Conservation (phyloP, 2,113 vertebrate genomes). For the Gambusia holbrooki region DNA sequence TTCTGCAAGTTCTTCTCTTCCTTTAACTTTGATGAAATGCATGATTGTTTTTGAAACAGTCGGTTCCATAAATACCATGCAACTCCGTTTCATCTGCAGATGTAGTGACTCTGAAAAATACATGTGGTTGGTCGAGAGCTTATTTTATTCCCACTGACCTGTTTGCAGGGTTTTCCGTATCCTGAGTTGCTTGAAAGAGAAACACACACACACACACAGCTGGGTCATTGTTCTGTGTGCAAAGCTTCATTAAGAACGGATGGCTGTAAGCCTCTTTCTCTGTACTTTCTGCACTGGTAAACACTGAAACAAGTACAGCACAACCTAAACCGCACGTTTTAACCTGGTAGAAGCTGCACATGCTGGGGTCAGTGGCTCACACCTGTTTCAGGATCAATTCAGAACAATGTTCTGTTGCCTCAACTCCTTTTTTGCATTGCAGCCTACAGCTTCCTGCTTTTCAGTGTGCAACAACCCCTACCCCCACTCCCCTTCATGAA, state of each 20-base stretch:
- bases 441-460: not conserved
- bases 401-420: not conserved
- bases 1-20: slow-evolving; percentile 32
- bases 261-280: slow-evolving; percentile 71
- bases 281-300: slow-evolving; percentile 46
- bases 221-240: slow-evolving; percentile 66
- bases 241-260: slow-evolving; percentile 67
- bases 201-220: slow-evolving; percentile 61
- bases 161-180: slow-evolving; percentile 31
- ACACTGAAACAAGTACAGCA: slow-evolving; percentile 25
- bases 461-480: not conserved
- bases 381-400: not conserved
- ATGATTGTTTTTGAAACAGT: slow-evolving; percentile 23
- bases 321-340: slow-evolving; percentile 14
- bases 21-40: slow-evolving; percentile 40
- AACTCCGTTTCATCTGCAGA: slow-evolving; percentile 18
- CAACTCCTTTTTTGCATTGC: not conserved
- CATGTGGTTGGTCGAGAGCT: slow-evolving; percentile 10
- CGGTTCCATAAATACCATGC: not conserved
- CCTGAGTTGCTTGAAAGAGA: slow-evolving; percentile 24
- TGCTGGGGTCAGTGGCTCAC: not conserved
- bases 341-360: slow-evolving; percentile 31
- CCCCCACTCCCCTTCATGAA: not conserved
- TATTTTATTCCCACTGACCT: slow-evolving; percentile 43
- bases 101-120: slow-evolving; percentile 1